These are phyloP conservation scores for Nymphalis urticae DNA, from an alignment of 2,888 invertebrate species.

Conservation along the genomic window DNA sequence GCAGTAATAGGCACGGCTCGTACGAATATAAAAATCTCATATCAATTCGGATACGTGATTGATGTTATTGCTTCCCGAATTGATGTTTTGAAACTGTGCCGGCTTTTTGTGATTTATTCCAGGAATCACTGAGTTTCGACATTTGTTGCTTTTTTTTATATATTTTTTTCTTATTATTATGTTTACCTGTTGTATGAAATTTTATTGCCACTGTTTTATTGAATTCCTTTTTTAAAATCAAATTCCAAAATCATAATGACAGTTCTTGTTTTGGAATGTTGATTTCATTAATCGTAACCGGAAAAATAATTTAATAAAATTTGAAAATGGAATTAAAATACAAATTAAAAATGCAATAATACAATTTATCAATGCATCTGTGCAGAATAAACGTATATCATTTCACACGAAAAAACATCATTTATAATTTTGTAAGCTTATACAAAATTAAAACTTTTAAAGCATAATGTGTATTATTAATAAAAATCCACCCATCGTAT, in stretches of 20 bases:
- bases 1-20: background rate
- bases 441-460: background rate
- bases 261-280: background rate
- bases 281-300: background rate
- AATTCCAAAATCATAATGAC: background rate
- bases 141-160: background rate
- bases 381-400: background rate
- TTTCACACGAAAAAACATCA: background rate
- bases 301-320: too few relatives aligned
- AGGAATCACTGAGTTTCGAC: slow-evolving; percentile 29
- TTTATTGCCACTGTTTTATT: background rate
- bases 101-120: slow-evolving; percentile 47
- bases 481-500: slow-evolving; percentile 29
- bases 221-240: background rate
- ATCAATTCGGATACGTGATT: slow-evolving; percentile 72
- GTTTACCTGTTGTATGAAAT: slow-evolving; percentile 1
- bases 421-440: background rate
- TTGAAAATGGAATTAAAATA: too few relatives aligned
- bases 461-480: slow-evolving; percentile 18
- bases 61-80: slow-evolving; percentile 74
- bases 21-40: slow-evolving; percentile 55
- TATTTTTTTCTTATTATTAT: background rate
- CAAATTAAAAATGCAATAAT: too few relatives aligned
- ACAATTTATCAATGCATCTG: background rate
- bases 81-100: slow-evolving; percentile 66